Evolutionary conservation across 2,797 vertebrate genomes (phyloP).

Genomic region (Propithecus deckenii): DNA sequence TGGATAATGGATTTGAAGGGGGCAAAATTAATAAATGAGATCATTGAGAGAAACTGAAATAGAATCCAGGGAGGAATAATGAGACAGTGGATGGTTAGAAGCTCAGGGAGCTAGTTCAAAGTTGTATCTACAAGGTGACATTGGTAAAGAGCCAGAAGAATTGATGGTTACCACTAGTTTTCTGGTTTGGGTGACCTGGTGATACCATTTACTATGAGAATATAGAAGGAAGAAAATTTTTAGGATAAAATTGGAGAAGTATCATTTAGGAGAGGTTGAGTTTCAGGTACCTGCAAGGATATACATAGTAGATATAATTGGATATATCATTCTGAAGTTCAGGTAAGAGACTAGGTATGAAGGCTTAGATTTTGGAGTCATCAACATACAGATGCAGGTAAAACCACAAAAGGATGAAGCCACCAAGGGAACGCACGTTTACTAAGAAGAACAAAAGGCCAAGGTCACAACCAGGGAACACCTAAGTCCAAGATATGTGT

Average conservation of each 20-base stretch:
- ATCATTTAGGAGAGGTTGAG: not conserved
- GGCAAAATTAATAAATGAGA: not conserved
- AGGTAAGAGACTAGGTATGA: not conserved
- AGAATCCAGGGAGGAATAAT: not conserved
- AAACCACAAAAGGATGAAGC: not conserved
- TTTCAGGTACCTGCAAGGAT: not conserved
- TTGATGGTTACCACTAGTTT: not conserved
- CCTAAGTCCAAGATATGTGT: not conserved
- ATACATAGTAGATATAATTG: not conserved
- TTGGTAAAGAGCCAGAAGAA: not conserved
- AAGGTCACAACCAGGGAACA: not conserved
- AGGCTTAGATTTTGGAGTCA: not conserved
- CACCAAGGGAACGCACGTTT: not conserved
- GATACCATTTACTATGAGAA: not conserved
- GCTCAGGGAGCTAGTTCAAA: not conserved
- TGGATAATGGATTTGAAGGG: not conserved
- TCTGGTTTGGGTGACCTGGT: not conserved
- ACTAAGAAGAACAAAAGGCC: not conserved
- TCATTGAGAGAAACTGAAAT: not conserved
- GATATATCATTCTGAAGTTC: not conserved
- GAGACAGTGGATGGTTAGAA: not conserved
- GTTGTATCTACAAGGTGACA: not conserved
- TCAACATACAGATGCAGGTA: not conserved
- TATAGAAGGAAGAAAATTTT: not conserved
- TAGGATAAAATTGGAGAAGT: not conserved